phyloP scores from a whole-genome alignment of 1,140 invertebrate genomes.

The Manduca sexta region DNA sequence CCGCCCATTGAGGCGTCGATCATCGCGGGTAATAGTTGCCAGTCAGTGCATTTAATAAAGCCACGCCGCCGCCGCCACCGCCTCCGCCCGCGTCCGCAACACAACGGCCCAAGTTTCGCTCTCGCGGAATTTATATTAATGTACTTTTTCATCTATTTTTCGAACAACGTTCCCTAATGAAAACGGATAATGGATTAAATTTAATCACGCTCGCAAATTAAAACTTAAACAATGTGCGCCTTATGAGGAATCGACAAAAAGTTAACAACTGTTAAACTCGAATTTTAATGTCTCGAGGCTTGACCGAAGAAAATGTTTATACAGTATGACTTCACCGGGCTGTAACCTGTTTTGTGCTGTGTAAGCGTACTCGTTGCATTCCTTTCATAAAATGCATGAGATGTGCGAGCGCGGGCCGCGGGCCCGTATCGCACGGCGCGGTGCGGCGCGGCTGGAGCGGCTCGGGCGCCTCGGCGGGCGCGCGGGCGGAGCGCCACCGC shows the following conservation, averaged over 20 bases:
- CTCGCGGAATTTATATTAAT: conserved; percentile 58
- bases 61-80: conserved; percentile 14
- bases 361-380: conserved; percentile 43
- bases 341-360: conserved; percentile 49
- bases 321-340: conserved; percentile 23
- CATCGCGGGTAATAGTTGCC: conserved; percentile 56
- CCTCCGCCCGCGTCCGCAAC: conserved; percentile 7
- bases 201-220: conserved; percentile 9
- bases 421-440: conserved; percentile 9
- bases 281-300: conserved; percentile 39
- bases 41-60: conserved; percentile 66
- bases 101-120: conserved; percentile 45
- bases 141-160: conserved; percentile 16
- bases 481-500: neutral
- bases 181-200: neutral
- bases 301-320: conserved; percentile 28
- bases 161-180: neutral
- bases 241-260: conserved; percentile 26
- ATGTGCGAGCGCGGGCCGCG: conserved; percentile 10
- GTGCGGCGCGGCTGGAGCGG: conserved; percentile 22
- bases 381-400: conserved; percentile 37
- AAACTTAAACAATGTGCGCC: conserved; percentile 8
- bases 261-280: conserved; percentile 37
- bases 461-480: conserved; percentile 1
- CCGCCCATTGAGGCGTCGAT: conserved; percentile 60